phyloP scores from a whole-genome alignment of 2,888 invertebrate genomes.

The Scaptomyza flava region DNA sequence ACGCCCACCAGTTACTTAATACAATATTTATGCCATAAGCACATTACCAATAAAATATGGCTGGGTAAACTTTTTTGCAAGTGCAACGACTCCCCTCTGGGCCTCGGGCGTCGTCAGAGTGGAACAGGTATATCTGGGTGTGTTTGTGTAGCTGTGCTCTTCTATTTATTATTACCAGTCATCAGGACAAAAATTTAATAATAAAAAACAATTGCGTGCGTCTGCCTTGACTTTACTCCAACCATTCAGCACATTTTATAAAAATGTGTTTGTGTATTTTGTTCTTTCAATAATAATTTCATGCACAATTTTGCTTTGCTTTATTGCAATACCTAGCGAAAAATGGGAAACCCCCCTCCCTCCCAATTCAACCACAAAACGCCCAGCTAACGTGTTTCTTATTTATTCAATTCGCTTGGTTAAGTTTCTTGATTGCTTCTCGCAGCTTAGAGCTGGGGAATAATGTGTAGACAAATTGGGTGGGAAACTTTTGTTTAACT shows the following conservation, averaged over 20 bases:
- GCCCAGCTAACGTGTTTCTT: constrained; percentile 64
- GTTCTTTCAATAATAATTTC: constrained; percentile 65
- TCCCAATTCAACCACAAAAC: neutral
- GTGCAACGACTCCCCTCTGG: constrained; percentile 35
- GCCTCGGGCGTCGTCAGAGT: constrained; percentile 10
- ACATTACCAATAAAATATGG: constrained; percentile 82
- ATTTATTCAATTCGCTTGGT: constrained; percentile 80
- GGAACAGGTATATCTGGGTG: constrained; percentile 29
- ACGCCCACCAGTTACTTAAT: constrained; percentile 82
- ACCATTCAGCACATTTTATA: constrained; percentile 13
- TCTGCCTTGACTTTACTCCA: constrained; percentile 53
- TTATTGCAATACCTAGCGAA: constrained; percentile 47
- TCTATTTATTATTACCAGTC: constrained; percentile 57
- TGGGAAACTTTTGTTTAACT: constrained; percentile 1
- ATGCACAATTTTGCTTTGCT: constrained; percentile 78
- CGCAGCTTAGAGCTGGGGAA: constrained; percentile 35
- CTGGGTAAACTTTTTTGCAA: constrained; percentile 65
- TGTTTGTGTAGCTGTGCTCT: constrained; percentile 31
- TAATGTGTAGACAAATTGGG: constrained; percentile 1
- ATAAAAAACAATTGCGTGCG: constrained; percentile 80
- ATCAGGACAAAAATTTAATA: constrained; percentile 76
- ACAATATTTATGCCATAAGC: constrained; percentile 81
- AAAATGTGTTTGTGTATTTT: constrained; percentile 13
- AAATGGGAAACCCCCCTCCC: constrained; percentile 1
- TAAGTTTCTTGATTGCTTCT: constrained; percentile 77